Evolutionary conservation across 2,888 invertebrate species (phyloP), one percentile per base, ranked within the genome.

Genomic region (Drosophila suboccidentalis): DNA sequence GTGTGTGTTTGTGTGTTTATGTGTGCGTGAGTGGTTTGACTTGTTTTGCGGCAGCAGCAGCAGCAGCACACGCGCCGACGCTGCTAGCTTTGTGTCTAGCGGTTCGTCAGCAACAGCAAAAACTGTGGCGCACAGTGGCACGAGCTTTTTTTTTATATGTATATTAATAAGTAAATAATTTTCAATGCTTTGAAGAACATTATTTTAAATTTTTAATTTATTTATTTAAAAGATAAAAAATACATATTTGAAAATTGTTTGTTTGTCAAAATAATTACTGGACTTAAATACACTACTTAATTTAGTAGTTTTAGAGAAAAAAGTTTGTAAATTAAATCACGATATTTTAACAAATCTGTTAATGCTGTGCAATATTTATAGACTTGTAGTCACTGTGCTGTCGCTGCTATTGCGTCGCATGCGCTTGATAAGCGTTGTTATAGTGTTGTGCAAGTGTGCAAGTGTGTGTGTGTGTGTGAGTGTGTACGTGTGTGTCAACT

Each of bases 11-110:
- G 29, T 34, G 15, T 46, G 32, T 62, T 39, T 43, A 36, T 38
- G 79, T 77, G 44, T 78, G 78, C 58, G 82, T 75, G 75, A 86
- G 86, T 88, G 86, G 86, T 86, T 86, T 86, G 86, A 86, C 86
- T 86, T 88, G 86, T 86, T 86, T 86, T 86, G 86, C 71, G 85
- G 44, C 44, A 44, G 44, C 85, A 85, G 77, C 85, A 85, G 77
- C 50, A 50, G 68, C 83, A 84, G 82, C 77, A 85, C 83, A 87
- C 86, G 86, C 88, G 86, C 77, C 86, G 87, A 71, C 84, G 65
- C 72, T 64, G 71, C 74, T 69, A 75, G 66, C 75, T 70, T 58
- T 71, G 78, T 72, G 78, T 79, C 80, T 88, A 88, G 76, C 75
- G 82, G 78, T 72, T 75, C 65, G 73, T 82, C 76, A 77, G 71